These are phyloP conservation scores for Ceratosolen fusciceps DNA, from an alignment of 1,140 invertebrate species.

Conservation along the genomic window DNA sequence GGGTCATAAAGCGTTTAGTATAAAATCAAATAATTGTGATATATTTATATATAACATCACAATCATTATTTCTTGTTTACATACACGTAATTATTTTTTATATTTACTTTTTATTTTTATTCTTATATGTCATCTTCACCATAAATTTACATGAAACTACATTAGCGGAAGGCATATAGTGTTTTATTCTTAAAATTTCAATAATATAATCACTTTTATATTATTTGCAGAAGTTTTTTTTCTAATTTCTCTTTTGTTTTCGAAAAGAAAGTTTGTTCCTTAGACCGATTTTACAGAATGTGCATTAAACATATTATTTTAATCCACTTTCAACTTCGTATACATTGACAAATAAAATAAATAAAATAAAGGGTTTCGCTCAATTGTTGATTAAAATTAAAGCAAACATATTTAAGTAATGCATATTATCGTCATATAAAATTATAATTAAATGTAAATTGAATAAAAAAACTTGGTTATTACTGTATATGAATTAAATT, in stretches of 20 bases:
- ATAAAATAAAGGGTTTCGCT: no score
- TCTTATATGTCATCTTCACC: no score
- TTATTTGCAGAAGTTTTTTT: neutral
- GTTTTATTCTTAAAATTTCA: slow-evolving; percentile 36
- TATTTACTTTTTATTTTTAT: neutral
- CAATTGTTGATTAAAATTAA: no score
- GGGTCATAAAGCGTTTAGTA: slow-evolving; percentile 20
- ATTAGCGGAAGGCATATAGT: slow-evolving; percentile 47
- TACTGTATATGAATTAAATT: no score
- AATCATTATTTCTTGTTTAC: slow-evolving; percentile 4
- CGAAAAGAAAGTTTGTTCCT: neutral
- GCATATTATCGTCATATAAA: no score
- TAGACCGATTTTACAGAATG: slow-evolving; percentile 12
- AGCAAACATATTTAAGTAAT: no score
- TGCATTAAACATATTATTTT: neutral
- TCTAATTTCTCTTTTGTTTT: neutral
- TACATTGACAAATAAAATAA: no score
- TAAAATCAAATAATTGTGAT: slow-evolving; percentile 33
- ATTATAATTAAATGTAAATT: no score
- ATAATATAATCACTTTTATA: slow-evolving; percentile 18
- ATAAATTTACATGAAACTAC: slow-evolving; percentile 38
- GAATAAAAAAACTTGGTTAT: no score
- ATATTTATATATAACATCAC: slow-evolving; percentile 16
- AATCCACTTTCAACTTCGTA: neutral
- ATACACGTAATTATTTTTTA: slow-evolving; percentile 19